Percentiles rank a stretch among this genome's conserved stretches.
These are phyloP conservation scores for Catocala sponsa DNA, from an alignment of 2,888 invertebrate species.

Conservation along the genomic window DNA sequence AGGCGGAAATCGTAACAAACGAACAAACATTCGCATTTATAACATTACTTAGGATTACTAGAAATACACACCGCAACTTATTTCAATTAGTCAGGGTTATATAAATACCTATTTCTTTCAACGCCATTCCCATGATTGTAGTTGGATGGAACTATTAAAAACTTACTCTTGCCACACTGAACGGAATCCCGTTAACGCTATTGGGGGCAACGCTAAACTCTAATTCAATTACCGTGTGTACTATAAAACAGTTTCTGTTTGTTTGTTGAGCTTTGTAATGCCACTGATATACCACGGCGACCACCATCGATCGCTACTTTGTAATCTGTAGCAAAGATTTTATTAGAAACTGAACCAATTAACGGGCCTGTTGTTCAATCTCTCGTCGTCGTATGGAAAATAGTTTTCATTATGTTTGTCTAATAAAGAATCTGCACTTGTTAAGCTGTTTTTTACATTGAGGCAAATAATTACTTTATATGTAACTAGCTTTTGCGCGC, in stretches of 20 bases:
- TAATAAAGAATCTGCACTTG: no score
- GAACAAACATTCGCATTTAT: no score
- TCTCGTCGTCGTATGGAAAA: no score
- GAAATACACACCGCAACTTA: no score
- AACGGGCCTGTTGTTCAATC: no score
- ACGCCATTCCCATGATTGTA: slow-evolving; percentile 1
- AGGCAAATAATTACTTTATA: no score
- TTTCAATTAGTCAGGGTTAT: not conserved
- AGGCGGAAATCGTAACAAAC: no score
- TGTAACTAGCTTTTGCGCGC: no score
- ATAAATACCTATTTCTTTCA: slow-evolving; percentile 1
- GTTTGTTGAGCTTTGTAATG: slow-evolving; percentile 58
- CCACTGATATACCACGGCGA: slow-evolving; percentile 45
- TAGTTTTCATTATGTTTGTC: no score
- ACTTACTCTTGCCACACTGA: slow-evolving; percentile 50
- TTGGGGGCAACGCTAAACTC: slow-evolving; percentile 74
- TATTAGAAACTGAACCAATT: not conserved
- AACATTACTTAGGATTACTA: no score
- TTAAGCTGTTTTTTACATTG: no score
- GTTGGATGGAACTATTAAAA: slow-evolving; percentile 41
- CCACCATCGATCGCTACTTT: slow-evolving; percentile 30
- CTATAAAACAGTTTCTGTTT: slow-evolving; percentile 59
- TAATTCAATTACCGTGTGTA: slow-evolving; percentile 76
- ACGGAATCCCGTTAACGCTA: slow-evolving; percentile 73
- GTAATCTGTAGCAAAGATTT: slow-evolving; percentile 16